A percentile compares a stretch with the other conserved stretches of the same genome.
These are phyloP conservation scores for Pyrochroa serraticornis DNA, from an alignment of 2,888 invertebrate species.

Conservation along the genomic window DNA sequence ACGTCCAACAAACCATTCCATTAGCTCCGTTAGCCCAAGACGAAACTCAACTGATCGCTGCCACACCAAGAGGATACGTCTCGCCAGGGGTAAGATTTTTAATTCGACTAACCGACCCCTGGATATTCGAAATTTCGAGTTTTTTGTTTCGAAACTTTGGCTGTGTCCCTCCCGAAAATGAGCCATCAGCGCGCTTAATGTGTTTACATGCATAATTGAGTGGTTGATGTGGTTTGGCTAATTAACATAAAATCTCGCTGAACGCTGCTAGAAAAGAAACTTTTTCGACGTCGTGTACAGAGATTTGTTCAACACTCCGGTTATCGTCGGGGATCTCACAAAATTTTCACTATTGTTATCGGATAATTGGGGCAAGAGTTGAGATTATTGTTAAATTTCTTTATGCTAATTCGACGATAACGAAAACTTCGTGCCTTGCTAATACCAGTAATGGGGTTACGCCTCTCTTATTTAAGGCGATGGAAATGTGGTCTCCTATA, in stretches of 20 bases:
- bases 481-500: too few species aligned
- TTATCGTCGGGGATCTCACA: too few species aligned
- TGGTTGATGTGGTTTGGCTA: slow-evolving; percentile 16
- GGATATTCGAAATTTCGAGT: slow-evolving; percentile 6
- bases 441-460: too few species aligned
- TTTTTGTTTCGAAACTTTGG: not conserved
- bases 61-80: slow-evolving; percentile 53
- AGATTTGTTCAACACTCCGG: too few species aligned
- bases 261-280: slow-evolving; percentile 6
- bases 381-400: too few species aligned
- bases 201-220: slow-evolving; percentile 9
- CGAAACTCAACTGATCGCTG: slow-evolving; percentile 54
- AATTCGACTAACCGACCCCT: slow-evolving; percentile 1
- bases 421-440: too few species aligned
- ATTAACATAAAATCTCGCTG: slow-evolving; percentile 5
- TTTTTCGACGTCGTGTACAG: not conserved
- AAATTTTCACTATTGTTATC: too few species aligned
- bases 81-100: slow-evolving; percentile 55
- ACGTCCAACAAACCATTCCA: slow-evolving; percentile 29
- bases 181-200: slow-evolving; percentile 5
- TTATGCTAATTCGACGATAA: too few species aligned
- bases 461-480: too few species aligned
- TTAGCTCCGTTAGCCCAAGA: slow-evolving; percentile 55
- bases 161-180: not conserved
- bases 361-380: too few species aligned